phyloP scores from a whole-genome alignment of 2,113 vertebrate species.

The Sialia sialis region DNA sequence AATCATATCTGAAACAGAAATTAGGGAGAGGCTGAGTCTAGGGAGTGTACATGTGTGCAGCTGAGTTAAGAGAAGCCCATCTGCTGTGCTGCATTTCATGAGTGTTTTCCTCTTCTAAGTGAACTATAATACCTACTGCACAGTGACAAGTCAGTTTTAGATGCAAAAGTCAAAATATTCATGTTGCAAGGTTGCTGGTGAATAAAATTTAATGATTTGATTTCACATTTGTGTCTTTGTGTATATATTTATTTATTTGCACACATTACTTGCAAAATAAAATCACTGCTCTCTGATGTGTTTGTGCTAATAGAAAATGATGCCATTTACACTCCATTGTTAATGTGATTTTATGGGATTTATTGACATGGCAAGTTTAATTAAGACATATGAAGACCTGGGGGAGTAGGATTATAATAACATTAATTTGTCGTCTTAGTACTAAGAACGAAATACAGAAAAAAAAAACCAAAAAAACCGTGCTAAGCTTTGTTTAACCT shows the following conservation, averaged over 20 bases:
- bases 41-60: neutral
- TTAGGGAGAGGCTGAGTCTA: neutral
- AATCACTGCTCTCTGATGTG: neutral
- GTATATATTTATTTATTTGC: neutral
- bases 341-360: conserved; percentile 8
- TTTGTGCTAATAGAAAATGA: neutral
- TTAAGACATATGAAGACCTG: neutral
- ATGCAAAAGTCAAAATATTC: neutral
- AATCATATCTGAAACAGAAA: neutral
- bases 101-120: neutral
- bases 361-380: neutral
- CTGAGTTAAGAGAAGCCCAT: neutral
- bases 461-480: neutral
- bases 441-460: neutral
- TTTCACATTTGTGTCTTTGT: neutral
- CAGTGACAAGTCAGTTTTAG: neutral
- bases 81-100: neutral
- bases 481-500: conserved; percentile 1
- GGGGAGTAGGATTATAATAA: neutral
- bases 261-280: neutral
- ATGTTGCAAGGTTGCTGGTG: neutral
- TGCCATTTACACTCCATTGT: neutral
- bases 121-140: neutral
- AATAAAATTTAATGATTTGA: neutral
- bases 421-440: neutral